phyloP scores from a whole-genome alignment of 1,140 invertebrate genomes.

The Drosophila sechellia region DNA sequence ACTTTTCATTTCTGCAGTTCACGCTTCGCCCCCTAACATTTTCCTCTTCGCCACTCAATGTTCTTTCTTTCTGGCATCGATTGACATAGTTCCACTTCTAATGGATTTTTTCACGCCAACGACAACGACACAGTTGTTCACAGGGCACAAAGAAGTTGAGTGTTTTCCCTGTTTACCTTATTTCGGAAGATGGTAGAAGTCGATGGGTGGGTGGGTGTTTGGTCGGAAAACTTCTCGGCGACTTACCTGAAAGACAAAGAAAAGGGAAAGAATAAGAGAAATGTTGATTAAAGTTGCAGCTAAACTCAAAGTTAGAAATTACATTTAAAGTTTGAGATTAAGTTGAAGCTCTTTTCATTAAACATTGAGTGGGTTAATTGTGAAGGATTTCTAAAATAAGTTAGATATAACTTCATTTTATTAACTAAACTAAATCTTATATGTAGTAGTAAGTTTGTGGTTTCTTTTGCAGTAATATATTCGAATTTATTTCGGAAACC shows the following conservation, averaged over 20 bases:
- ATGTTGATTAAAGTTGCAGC: conserved; percentile 49
- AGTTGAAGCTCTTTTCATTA: conserved; percentile 13
- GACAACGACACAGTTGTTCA: conserved; percentile 68
- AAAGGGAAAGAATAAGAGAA: conserved; percentile 31
- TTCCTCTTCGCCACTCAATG: conserved; percentile 47
- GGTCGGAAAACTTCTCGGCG: conserved; percentile 44
- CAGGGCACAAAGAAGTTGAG: conserved; percentile 46
- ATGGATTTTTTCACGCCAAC: conserved; percentile 80
- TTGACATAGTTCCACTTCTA: conserved; percentile 80
- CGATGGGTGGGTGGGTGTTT: conserved; percentile 1
- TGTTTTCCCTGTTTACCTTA: conserved; percentile 52
- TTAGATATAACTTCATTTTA: too few species aligned
- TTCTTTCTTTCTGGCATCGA: conserved; percentile 67
- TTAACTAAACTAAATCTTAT: too few species aligned
- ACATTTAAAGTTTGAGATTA: conserved; percentile 63
- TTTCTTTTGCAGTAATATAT: too few species aligned
- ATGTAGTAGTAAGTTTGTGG: too few species aligned
- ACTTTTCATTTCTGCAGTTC: conserved; percentile 9
- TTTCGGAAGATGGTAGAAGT: conserved; percentile 38
- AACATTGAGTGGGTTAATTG: neutral
- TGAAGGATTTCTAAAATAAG: neutral
- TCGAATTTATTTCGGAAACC: neutral
- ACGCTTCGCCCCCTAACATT: conserved; percentile 12
- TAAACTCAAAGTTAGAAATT: conserved; percentile 56
- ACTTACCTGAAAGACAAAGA: conserved; percentile 69